These are phyloP conservation scores for Muntiacus muntjak DNA, from an alignment of 2,113 vertebrate genomes.

Conservation along the genomic window DNA sequence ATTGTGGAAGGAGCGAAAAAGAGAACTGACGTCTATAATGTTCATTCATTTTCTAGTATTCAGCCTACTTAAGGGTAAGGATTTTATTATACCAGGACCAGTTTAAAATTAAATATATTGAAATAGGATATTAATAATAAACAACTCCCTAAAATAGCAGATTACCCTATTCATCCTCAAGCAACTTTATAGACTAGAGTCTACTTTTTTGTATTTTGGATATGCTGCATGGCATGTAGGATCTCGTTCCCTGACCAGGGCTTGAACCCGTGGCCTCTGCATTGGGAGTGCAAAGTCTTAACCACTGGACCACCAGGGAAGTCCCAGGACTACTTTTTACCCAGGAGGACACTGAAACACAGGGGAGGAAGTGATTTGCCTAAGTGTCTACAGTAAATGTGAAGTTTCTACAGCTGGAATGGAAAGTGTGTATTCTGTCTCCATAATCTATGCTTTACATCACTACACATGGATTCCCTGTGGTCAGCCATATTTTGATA, in stretches of 20 bases:
- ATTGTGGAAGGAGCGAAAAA: neutral
- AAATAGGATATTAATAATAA: neutral
- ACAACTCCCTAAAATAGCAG: neutral
- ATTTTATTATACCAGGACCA: neutral
- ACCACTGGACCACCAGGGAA: neutral
- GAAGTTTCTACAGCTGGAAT: neutral
- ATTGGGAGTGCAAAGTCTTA: neutral
- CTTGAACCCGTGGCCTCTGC: neutral
- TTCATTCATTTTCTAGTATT: neutral
- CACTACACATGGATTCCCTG: neutral
- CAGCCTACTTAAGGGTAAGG: neutral
- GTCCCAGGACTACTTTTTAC: neutral
- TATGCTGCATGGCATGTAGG: neutral
- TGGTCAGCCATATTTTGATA: no score
- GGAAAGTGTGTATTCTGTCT: neutral
- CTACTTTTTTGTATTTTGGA: neutral
- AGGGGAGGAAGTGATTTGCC: neutral
- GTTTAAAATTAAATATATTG: neutral
- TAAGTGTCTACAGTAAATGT: neutral
- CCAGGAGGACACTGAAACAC: neutral
- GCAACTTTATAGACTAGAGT: neutral
- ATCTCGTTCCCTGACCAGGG: neutral
- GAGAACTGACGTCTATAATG: neutral
- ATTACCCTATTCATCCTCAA: neutral
- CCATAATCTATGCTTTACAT: neutral